These are phyloP conservation scores for Colinus virginianus DNA, from an alignment of 2,113 vertebrate species.

Conservation along the genomic window DNA sequence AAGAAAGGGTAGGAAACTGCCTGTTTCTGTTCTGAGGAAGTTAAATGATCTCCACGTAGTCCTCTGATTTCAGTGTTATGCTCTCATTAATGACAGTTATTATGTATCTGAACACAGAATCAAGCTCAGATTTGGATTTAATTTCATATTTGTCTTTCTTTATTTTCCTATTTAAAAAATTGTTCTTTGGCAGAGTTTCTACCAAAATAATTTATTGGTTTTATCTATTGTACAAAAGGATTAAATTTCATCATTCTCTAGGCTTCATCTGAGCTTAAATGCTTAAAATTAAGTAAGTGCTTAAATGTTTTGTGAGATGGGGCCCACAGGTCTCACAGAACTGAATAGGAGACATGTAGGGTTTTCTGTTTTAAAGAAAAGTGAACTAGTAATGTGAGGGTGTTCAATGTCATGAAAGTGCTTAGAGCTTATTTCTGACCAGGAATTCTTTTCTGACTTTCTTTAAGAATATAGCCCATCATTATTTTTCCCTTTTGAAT, in stretches of 20 bases:
- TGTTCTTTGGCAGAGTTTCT: neutral
- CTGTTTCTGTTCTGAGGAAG: neutral
- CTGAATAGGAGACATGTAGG: neutral
- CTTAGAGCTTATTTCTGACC: neutral
- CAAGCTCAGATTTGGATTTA: neutral
- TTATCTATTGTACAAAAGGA: neutral
- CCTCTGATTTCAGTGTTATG: neutral
- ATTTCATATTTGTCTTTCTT: neutral
- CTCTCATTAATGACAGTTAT: neutral
- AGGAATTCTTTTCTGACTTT: neutral
- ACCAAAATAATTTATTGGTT: neutral
- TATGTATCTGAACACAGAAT: neutral
- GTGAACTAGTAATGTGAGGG: neutral
- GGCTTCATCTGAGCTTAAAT: neutral
- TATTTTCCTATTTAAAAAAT: neutral
- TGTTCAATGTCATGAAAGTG: neutral
- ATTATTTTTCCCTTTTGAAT: neutral
- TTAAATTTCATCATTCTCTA: neutral
- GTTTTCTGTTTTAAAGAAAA: neutral
- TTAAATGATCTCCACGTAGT: neutral
- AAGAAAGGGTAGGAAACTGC: neutral
- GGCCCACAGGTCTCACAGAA: neutral
- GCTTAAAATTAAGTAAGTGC: neutral
- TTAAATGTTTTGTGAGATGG: neutral
- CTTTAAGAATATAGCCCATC: neutral